phyloP scores from a whole-genome alignment of 1,140 invertebrate species.

The Sinella curviseta region DNA sequence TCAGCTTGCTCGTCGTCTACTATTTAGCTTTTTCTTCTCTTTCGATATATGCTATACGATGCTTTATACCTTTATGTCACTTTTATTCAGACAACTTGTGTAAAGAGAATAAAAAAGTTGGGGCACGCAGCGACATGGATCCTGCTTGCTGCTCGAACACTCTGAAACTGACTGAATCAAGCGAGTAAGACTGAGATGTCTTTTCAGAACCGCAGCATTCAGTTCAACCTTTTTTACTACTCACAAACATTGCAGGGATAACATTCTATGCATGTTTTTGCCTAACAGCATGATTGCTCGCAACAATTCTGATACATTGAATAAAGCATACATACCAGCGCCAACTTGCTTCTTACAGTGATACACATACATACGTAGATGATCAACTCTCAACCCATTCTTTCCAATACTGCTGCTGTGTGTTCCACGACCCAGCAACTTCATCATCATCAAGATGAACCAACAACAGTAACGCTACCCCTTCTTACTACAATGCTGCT shows the following conservation, averaged over 20 bases:
- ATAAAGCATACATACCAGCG: no score
- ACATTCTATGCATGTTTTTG: no score
- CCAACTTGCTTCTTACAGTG: no score
- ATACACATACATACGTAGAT: no score
- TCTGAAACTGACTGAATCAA: neutral
- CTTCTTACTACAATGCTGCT: no score
- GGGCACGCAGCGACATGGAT: neutral
- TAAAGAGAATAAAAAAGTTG: neutral
- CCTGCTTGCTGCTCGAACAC: constrained; percentile 1
- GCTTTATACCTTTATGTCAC: no score
- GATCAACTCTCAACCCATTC: no score
- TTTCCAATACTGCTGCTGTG: neutral
- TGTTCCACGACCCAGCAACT: no score
- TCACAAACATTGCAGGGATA: neutral
- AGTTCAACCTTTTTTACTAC: neutral
- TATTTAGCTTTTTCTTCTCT: neutral
- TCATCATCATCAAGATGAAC: no score
- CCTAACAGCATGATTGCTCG: no score
- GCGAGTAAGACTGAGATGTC: constrained; percentile 1
- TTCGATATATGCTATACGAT: neutral
- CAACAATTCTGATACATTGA: no score
- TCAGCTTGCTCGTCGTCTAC: neutral
- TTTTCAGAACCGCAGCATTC: neutral
- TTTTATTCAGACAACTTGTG: no score
- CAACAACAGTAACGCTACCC: neutral